These are phyloP conservation scores for Brachionus rubens DNA, from an alignment of 1,140 invertebrate species.

Conservation along the genomic window DNA sequence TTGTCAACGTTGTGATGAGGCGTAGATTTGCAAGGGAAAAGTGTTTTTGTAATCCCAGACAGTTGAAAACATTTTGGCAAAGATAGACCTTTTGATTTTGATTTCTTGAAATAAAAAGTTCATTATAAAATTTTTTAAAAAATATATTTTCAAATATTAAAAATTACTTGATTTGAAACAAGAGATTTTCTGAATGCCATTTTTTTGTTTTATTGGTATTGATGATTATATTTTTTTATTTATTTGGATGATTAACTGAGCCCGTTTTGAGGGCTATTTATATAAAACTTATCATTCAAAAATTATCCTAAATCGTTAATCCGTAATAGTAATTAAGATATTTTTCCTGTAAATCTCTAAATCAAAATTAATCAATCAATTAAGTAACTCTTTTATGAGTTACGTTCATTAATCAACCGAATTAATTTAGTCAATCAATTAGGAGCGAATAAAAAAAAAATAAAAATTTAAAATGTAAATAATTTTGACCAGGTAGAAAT, in stretches of 20 bases:
- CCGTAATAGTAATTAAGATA: background rate
- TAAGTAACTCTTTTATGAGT: conserved; percentile 1
- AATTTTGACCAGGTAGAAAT: too few relatives aligned
- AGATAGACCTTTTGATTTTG: background rate
- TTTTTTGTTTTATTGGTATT: background rate
- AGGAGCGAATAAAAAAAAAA: background rate
- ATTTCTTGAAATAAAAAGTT: background rate
- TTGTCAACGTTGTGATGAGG: background rate
- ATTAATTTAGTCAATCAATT: background rate
- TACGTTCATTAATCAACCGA: background rate
- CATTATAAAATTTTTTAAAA: background rate
- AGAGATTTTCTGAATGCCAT: background rate
- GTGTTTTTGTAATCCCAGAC: background rate
- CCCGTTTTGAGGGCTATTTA: too few relatives aligned
- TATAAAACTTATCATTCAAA: background rate
- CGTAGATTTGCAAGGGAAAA: conserved; percentile 1
- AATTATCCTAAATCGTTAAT: background rate
- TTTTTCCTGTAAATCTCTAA: background rate
- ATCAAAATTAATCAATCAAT: conserved; percentile 38
- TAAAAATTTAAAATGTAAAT: too few relatives aligned
- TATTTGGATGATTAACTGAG: background rate
- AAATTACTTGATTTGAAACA: background rate
- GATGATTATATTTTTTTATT: background rate
- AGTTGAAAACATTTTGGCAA: conserved; percentile 12
- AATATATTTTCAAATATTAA: background rate